These are phyloP conservation scores for Leptonema lineaticorne DNA, from an alignment of 1,140 invertebrate genomes.

Conservation along the genomic window DNA sequence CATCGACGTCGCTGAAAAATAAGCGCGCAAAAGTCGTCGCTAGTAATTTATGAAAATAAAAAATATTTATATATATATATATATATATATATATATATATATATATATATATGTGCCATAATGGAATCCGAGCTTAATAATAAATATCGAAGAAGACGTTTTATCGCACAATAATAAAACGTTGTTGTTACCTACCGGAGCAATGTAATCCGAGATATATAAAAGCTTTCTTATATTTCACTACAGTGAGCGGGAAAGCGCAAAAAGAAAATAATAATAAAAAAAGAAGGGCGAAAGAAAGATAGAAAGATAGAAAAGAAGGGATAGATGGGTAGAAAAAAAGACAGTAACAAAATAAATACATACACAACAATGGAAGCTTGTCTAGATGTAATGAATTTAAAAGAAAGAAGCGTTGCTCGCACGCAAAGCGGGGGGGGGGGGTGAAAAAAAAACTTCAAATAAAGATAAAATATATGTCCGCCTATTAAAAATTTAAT, in stretches of 20 bases:
- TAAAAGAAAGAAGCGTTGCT: background rate
- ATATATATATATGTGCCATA: no score
- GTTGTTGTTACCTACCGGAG: background rate
- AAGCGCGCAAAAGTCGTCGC: no score
- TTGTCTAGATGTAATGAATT: background rate
- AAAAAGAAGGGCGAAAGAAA: background rate
- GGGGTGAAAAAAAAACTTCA: no score
- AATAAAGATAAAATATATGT: no score
- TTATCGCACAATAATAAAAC: background rate
- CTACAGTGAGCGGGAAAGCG: background rate
- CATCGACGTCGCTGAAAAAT: no score
- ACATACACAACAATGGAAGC: background rate
- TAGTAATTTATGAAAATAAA: no score
- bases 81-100: no score
- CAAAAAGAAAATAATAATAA: no score
- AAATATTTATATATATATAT: no score
- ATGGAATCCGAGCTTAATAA: background rate
- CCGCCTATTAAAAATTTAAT: no score
- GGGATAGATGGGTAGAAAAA: background rate
- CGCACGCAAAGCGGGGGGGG: no score
- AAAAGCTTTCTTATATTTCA: background rate
- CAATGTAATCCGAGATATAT: background rate
- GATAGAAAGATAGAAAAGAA: background rate
- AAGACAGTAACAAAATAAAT: background rate
- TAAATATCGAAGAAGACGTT: background rate